Base-by-base conservation (phyloP, 2,113 vertebrate species). In the Oceanites oceanicus region DNA sequence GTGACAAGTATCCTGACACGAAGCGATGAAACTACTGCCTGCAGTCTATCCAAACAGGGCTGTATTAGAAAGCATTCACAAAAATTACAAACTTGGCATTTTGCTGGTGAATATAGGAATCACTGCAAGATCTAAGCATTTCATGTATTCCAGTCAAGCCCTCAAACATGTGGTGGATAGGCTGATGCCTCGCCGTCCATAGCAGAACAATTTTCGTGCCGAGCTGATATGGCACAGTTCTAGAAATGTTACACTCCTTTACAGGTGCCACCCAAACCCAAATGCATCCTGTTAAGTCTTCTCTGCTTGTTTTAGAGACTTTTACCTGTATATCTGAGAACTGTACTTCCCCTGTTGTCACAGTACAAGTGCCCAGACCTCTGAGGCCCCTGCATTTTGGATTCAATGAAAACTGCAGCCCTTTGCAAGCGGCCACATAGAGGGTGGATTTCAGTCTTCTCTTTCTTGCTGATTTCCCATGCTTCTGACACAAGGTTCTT, bases 121-220 rank as follows among this genome's bases (percentile, higher is more conserved):
- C 12, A 30, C 29, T 11, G 4, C 20, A 77, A 81, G 16, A 36
- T 89, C 34, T 67, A 5, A 63, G 32, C 9, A 27, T 72, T 87
- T 47, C 6, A 16, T 11, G 7, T 25, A 13, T 49, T 76, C 44
- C n/a, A 20, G 20, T 40, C 27, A 84, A 77, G 44, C 47, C 20
- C 27, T 76, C 38, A 78, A 52, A 59, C 18, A 53, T 42, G 12
- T 50, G 16, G 30, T 29, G 29, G 22, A 42, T 44, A 53, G 30
- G 9, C 8, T 74, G 47, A 32, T 9, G 1, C 32, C 45, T 73
- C 0, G 2, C 7, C 0, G 0, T 56, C n/a, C 10, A 10, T 4
- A 53, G 11, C 13, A 88, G 38, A 86, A 73, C 0, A 0, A n/a
- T 50, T 92, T 88, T 92, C 59, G 49, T 18, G 10, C 34, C 86